Conservation (phyloP, 53 echinoderm and acorn worm genomes). For the Arbacia lixula region DNA sequence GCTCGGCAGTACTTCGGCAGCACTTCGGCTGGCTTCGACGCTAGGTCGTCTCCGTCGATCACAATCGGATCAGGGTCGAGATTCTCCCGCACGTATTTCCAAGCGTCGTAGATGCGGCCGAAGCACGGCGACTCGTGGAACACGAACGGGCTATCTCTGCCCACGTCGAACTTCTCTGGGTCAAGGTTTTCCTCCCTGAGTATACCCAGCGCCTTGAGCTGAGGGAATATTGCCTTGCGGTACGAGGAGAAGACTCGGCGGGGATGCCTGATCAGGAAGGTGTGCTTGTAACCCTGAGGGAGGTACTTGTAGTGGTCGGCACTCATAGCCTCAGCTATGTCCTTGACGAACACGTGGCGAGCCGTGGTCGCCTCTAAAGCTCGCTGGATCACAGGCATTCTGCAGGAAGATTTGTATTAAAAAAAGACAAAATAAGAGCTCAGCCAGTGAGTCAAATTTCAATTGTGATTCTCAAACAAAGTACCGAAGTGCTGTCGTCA, state of each 20-base stretch:
- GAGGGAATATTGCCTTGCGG: background rate
- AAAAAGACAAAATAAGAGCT: background rate
- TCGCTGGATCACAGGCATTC: background rate
- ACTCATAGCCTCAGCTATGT: background rate
- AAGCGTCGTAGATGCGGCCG: slow-evolving; percentile 14
- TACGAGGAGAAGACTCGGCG: background rate
- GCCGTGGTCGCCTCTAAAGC: background rate
- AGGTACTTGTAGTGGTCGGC: background rate
- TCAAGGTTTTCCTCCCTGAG: background rate
- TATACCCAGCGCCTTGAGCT: background rate
- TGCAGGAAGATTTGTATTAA: background rate
- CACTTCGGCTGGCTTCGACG: slow-evolving; percentile 1
- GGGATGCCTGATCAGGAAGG: slow-evolving; percentile 13
- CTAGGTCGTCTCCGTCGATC: slow-evolving; percentile 29
- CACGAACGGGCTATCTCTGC: background rate
- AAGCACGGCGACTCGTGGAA: background rate
- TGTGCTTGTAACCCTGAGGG: slow-evolving; percentile 25
- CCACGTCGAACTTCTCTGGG: background rate
- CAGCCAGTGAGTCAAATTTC: background rate
- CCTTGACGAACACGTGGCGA: slow-evolving; percentile 8
- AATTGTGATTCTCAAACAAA: background rate
- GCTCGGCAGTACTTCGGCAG: slow-evolving; percentile 19
- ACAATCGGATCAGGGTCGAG: slow-evolving; percentile 8
- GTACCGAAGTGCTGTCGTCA: background rate
- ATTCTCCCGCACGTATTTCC: slow-evolving; percentile 25